Base-by-base conservation (phyloP, 2,888 invertebrate species). In the Phymatocera aterrima region DNA sequence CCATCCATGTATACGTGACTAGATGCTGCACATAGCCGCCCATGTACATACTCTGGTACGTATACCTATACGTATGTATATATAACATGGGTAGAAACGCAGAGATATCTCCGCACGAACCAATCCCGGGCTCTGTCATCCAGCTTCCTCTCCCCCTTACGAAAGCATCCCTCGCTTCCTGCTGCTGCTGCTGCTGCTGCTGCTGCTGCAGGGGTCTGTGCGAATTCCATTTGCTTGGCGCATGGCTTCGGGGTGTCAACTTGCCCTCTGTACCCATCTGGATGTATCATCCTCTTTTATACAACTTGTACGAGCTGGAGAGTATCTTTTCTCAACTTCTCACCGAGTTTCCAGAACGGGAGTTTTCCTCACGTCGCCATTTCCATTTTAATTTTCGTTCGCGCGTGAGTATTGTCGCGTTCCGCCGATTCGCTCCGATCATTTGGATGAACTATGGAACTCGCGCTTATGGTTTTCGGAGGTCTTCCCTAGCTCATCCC, bases 221-320 rank as follows among this genome's bases (percentile, higher is more conserved):
- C 54, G 72, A 72, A 72, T 72, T 72, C 72, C 72, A 72, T 72
- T 72, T 72, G 72, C 51, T 72, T 18, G 37, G 72, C 72, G 72
- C 72, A 72, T 51, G 72, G 89, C 90, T 89, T 86, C 85, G 89
- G 90, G 89, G 88, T 88, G 88, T 90, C 88, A 88, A 90, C 88
- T 89, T 86, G 87, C 86, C 87, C 87, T 87, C 84, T 87, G 86
- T 86, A 85, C 83, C n/a, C n/a, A n/a, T n/a, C n/a, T n/a, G n/a
- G n/a, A n/a, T n/a, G n/a, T n/a, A 86, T 82, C 68, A 82, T 78
- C 82, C 80, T 80, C 83, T 40, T 77, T 77, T 75, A 74, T 64
- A 79, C 79, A 15, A 57, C 28, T 12, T 46, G 3, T 46, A 12
- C 43, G 43, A 8, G n/a, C n/a, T n/a, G n/a, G n/a, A n/a, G n/a